Conservation (phyloP, 35 echinoderm and acorn worm genomes). For the Apostichopus japonicus region DNA sequence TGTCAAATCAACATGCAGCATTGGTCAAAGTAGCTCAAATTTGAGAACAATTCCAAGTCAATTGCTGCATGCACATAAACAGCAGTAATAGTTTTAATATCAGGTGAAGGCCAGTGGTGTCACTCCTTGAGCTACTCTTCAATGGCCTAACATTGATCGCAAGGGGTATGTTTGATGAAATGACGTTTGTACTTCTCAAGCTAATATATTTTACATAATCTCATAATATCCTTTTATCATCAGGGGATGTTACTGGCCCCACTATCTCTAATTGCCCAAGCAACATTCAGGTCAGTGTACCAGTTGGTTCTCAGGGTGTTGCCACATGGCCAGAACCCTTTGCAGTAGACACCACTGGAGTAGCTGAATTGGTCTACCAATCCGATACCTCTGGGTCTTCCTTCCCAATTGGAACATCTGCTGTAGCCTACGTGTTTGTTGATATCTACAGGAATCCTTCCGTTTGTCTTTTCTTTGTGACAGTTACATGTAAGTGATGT, state of each 20-base stretch:
- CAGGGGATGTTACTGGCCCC: conserved; percentile 60
- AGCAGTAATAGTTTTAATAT: no score
- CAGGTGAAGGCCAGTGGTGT: no score
- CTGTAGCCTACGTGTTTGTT: conserved; percentile 66
- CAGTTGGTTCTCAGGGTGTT: conserved; percentile 25
- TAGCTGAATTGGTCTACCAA: background rate
- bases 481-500: conserved; percentile 24
- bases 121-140: no score
- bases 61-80: background rate
- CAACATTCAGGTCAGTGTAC: conserved; percentile 29
- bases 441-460: conserved; percentile 54
- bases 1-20: background rate
- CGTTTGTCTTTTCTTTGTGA: conserved; percentile 63
- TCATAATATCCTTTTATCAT: background rate
- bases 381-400: conserved; percentile 49
- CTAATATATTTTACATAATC: no score
- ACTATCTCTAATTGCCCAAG: conserved; percentile 67
- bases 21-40: background rate
- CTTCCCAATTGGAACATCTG: conserved; percentile 68
- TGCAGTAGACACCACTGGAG: conserved; percentile 67
- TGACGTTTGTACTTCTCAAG: no score
- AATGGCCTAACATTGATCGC: no score
- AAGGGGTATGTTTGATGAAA: no score
- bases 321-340: conserved; percentile 61
- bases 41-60: background rate